Evolutionary conservation across 2,888 invertebrate species (phyloP), one percentile per base, ranked within the genome.

Genomic region (Arge pagana): DNA sequence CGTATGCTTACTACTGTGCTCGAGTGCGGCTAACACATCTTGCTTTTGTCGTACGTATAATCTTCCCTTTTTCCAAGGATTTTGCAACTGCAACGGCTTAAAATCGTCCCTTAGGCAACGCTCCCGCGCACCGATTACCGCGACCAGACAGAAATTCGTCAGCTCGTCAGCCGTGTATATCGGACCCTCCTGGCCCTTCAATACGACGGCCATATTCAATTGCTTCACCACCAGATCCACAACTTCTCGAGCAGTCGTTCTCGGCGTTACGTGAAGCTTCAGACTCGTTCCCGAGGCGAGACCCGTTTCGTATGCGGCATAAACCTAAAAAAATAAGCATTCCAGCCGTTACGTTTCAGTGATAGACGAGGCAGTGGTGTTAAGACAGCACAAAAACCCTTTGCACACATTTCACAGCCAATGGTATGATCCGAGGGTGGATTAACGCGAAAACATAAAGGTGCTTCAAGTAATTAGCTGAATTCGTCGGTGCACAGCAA

Each of bases 201-300:
- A 79, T 13, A 90, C 86, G 48, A 92, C 91, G 10, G 94, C 93
- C 88, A 93, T 92, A 73, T 96, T 96, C 35, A 98, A 82, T 76
- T 98, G 96, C 72, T 94, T 92, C 48, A 98, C 93, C 16, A 98
- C 96, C 56, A 97, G 82, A 77, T 95, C 92, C 56, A 98, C 93
- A 48, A 98, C 95, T 78, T 98, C 97, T 11, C 94, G 83, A 0
- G 96, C 93, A 0, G 96, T 93, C 0, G 98, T 98, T 62, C 90
- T 84, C 0, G 91, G 89, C 0, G 94, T 96, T 0, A 98, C 93
- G 75, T 96, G 95, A 3, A 98, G 80, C 67, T 95, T 94, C 26
- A 98, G 85, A 64, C 95, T 94, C 0, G 96, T 96, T 4, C 96
- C 96, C 55, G 86, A 87, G 1, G 95, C 93, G 60, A 98, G 79